phyloP scores from a whole-genome alignment of 2,113 vertebrate genomes.

The Neofelis nebulosa region DNA sequence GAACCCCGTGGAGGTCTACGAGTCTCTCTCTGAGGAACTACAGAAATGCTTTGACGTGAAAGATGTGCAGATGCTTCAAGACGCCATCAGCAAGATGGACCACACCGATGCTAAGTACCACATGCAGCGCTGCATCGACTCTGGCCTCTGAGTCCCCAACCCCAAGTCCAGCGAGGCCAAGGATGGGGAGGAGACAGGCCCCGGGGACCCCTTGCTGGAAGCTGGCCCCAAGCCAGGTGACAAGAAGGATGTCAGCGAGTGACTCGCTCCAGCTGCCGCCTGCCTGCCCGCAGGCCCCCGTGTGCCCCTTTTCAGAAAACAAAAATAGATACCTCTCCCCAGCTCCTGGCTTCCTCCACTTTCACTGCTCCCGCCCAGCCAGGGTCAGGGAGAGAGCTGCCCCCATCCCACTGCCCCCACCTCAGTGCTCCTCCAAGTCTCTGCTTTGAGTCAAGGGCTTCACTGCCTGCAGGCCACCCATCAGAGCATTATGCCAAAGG shows the following conservation, averaged over 20 bases:
- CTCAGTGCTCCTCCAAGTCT: background rate
- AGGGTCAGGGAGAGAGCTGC: background rate
- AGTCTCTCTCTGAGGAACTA: slow-evolving; percentile 90
- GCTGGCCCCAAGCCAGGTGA: slow-evolving; percentile 36
- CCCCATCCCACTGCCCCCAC: background rate
- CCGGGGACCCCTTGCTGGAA: slow-evolving; percentile 52
- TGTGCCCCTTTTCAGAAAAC: slow-evolving; percentile 42
- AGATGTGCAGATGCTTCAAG: slow-evolving; percentile 94
- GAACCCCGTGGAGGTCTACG: slow-evolving; percentile 95
- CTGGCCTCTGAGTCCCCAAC: slow-evolving; percentile 94
- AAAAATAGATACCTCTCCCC: slow-evolving; percentile 55
- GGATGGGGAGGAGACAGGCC: slow-evolving; percentile 79
- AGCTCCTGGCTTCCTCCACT: slow-evolving; percentile 38
- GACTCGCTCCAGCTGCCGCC: background rate
- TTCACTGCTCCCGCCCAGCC: background rate
- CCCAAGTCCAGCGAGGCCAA: slow-evolving; percentile 85
- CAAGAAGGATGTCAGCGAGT: slow-evolving; percentile 55
- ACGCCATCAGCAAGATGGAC: slow-evolving; percentile 94
- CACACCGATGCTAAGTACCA: slow-evolving; percentile 91
- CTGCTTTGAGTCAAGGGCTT: slow-evolving; percentile 67
- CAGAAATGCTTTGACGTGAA: slow-evolving; percentile 96
- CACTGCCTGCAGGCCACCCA: slow-evolving; percentile 51
- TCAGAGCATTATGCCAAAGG: slow-evolving; percentile 79
- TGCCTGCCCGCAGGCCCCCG: background rate
- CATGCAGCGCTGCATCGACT: slow-evolving; percentile 94